Evolutionary conservation across 2,888 invertebrate species (phyloP).

Genomic region (Nephrotoma guestfalica): DNA sequence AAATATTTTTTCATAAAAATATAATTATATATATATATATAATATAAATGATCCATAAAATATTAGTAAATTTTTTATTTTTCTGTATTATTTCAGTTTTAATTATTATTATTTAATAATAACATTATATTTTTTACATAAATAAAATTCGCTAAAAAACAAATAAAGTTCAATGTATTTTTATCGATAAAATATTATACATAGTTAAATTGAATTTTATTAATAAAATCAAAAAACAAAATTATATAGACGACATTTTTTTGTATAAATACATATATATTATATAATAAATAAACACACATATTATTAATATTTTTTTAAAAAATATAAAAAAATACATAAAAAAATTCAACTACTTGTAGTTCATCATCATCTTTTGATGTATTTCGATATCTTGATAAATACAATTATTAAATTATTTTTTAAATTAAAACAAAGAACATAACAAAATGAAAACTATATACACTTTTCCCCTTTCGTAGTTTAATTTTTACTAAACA

Average conservation of each 20-base stretch:
- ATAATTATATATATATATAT: not conserved
- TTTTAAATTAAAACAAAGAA: not conserved
- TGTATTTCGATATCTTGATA: not conserved
- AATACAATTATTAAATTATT: not conserved
- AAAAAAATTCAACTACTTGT: not conserved
- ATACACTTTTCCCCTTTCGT: not conserved
- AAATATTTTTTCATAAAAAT: not conserved
- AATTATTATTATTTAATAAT: not conserved
- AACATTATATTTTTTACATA: not conserved
- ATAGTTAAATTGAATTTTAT: not conserved
- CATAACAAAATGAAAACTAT: not conserved
- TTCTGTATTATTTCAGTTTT: not conserved
- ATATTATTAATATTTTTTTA: not conserved
- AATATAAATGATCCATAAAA: not conserved
- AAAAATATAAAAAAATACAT: not conserved
- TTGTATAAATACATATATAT: not conserved
- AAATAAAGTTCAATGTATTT: not conserved
- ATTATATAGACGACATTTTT: not conserved
- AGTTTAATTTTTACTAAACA: not conserved
- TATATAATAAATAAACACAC: not conserved
- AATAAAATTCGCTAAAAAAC: not conserved
- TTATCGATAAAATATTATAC: not conserved
- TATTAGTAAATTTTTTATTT: not conserved
- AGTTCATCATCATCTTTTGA: not conserved
- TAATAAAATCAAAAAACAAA: not conserved